These are phyloP conservation scores for Halcyon senegalensis DNA, from an alignment of 2,113 vertebrate genomes.

Conservation along the genomic window DNA sequence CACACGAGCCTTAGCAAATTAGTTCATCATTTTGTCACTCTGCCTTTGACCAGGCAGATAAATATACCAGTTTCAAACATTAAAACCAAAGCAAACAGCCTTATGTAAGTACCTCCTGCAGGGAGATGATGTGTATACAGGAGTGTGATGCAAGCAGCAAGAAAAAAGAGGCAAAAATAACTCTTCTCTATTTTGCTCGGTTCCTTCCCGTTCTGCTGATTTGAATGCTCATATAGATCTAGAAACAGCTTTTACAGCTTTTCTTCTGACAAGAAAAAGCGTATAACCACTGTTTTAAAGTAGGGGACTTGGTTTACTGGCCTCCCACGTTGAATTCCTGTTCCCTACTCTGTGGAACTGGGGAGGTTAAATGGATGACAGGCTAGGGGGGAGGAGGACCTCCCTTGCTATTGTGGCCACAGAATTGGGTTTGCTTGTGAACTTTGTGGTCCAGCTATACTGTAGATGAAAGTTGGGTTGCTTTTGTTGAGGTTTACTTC, in stretches of 20 bases:
- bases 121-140: neutral
- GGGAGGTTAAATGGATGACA: neutral
- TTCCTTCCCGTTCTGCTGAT: neutral
- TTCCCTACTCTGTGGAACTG: neutral
- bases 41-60: neutral
- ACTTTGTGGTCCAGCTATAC: neutral
- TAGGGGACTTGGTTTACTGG: neutral
- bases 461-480: neutral
- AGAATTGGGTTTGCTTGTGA: neutral
- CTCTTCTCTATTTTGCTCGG: neutral
- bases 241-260: neutral
- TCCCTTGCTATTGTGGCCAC: neutral
- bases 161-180: slow-evolving; percentile 31
- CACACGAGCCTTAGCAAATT: neutral
- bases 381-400: neutral
- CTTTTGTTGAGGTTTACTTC: neutral
- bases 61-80: neutral
- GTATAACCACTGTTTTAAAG: neutral
- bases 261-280: neutral
- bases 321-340: neutral
- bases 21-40: neutral
- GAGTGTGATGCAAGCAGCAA: slow-evolving; percentile 18
- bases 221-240: neutral
- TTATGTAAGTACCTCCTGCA: slow-evolving; percentile 7
- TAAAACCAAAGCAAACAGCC: slow-evolving; percentile 3